Evolutionary conservation across 2,888 invertebrate species (phyloP).

Genomic region (Cheilosia vernalis): DNA sequence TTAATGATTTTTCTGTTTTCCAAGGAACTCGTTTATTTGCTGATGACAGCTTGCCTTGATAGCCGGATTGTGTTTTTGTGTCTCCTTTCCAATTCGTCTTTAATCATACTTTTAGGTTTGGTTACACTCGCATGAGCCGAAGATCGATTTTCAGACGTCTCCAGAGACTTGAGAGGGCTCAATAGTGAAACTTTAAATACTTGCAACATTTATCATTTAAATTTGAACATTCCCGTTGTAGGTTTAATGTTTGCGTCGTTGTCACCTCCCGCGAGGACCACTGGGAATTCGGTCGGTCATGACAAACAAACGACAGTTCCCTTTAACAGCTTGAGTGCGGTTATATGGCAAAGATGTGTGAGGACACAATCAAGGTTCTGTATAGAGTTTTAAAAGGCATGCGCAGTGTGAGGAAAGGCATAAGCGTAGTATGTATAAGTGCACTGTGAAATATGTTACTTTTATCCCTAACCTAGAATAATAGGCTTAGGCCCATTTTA

Average conservation of each 20-base stretch:
- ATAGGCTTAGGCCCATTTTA: no score
- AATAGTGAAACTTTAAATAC: conserved; percentile 21
- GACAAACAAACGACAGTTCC: neutral
- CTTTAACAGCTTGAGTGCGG: neutral
- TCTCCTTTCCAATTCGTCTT: neutral
- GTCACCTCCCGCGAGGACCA: neutral
- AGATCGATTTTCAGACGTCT: conserved; percentile 22
- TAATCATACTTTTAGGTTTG: conserved; percentile 21
- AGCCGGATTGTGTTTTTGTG: conserved; percentile 13
- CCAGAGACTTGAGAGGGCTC: conserved; percentile 13
- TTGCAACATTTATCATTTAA: conserved; percentile 17
- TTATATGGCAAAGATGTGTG: neutral
- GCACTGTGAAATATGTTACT: no score
- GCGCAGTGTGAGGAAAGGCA: neutral
- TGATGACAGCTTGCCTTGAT: conserved; percentile 56
- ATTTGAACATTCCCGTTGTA: conserved; percentile 11
- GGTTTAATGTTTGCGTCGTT: neutral
- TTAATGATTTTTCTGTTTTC: conserved; percentile 57
- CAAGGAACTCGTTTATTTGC: conserved; percentile 61
- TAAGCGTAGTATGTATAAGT: no score
- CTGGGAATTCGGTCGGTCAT: neutral
- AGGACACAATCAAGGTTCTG: neutral
- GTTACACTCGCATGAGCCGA: neutral
- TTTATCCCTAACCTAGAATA: no score
- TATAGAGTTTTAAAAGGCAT: neutral